Base-by-base conservation (phyloP, 2,113 vertebrate species). In the Ariopsis seemanni region DNA sequence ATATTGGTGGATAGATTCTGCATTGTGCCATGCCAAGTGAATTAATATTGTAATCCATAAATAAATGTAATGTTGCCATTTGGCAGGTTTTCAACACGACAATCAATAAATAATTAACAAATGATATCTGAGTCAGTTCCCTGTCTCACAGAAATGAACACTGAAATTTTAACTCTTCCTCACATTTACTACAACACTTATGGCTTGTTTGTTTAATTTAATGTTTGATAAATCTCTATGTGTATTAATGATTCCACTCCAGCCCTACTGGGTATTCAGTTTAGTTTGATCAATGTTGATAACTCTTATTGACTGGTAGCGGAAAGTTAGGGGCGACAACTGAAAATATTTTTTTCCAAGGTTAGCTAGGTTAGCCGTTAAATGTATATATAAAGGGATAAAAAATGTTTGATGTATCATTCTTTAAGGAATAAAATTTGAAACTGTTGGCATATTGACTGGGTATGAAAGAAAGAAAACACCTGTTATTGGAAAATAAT, bases 81-180 rank as follows among this genome's bases (percentile, higher is more conserved):
- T 75, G 72, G 72, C 48, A 52, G 4, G 20, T 75, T 75, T 75
- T 75, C 8, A 7, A 20, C 34, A 74, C 30, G 48, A 48, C 34
- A 74, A 48, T 74, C 72, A 52, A 75, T 75, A 52, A 52, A 75
- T 52, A 75, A 52, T 75, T 52, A 75, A 75, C 48, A 75, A 75
- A 75, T 75, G 22, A 75, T 75, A 52, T 12, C 10, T 1, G 48
- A 25, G 22, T 52, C 48, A 25, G 72, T 34, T 25, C 12, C 25
- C 4, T 11, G 42, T 22, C 42, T 52, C 20, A 12, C 20, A 25
- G 72, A 52, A 50, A 2, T 12, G 25, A 75, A 42, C 42, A 42
- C 42, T 42, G 3, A 42, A 42, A 42, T 42, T 42, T 42, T 42
- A 71, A 71, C 69, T 42, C 30, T 34, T 71, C 30, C 30, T 17